phyloP scores from a whole-genome alignment of 2,888 invertebrate species.

The Pocota personata region DNA sequence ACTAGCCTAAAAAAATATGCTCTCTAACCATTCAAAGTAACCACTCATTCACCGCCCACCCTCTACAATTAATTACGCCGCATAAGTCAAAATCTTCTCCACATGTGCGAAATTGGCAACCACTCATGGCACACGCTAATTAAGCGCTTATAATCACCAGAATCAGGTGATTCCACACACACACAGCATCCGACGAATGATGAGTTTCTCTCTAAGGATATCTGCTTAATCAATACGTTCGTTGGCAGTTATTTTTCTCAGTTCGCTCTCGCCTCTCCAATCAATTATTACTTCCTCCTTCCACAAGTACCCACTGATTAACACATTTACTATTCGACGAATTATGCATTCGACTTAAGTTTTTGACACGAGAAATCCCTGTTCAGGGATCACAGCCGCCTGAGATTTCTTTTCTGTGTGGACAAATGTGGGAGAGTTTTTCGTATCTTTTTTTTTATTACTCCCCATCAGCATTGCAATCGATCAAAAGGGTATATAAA shows the following conservation, averaged over 20 bases:
- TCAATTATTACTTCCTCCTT: slow-evolving; percentile 53
- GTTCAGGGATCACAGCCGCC: slow-evolving; percentile 64
- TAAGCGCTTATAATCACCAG: slow-evolving; percentile 61
- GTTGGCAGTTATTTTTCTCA: slow-evolving; percentile 4
- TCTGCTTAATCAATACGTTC: slow-evolving; percentile 61
- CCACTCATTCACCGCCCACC: background rate
- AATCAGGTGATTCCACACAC: slow-evolving; percentile 50
- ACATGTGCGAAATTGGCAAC: slow-evolving; percentile 51
- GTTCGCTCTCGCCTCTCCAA: slow-evolving; percentile 32
- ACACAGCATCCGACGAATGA: slow-evolving; percentile 14
- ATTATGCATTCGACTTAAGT: slow-evolving; percentile 74
- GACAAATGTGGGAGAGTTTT: slow-evolving; percentile 24
- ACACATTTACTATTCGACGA: slow-evolving; percentile 67
- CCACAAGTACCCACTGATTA: slow-evolving; percentile 44
- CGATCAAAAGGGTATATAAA: slow-evolving; percentile 67
- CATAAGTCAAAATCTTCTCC: slow-evolving; percentile 59
- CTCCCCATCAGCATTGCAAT: slow-evolving; percentile 65
- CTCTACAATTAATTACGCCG: slow-evolving; percentile 37
- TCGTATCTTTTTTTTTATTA: background rate
- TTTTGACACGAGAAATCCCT: slow-evolving; percentile 71
- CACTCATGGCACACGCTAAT: slow-evolving; percentile 55
- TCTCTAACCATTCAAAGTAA: too few species aligned
- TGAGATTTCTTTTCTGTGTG: slow-evolving; percentile 53
- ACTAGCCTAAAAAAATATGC: too few species aligned
- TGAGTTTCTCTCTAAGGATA: slow-evolving; percentile 68